phyloP scores from a whole-genome alignment of 2,888 invertebrate species.

The Apodemia mormo region DNA sequence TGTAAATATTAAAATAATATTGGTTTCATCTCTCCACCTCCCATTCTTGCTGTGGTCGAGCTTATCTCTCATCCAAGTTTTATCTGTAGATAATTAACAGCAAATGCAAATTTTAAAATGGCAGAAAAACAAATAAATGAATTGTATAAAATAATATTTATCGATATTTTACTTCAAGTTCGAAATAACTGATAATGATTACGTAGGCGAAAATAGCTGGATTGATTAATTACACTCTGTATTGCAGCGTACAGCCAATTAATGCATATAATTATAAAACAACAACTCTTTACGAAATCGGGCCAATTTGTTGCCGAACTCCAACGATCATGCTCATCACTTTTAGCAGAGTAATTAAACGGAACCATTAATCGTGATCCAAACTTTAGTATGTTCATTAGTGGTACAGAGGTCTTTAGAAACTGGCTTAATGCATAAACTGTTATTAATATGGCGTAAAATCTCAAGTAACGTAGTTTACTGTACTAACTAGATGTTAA shows the following conservation, averaged over 20 bases:
- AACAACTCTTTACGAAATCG: constrained; percentile 22
- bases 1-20: no score
- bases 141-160: no score
- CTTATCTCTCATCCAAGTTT: no score
- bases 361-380: constrained; percentile 27
- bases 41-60: no score
- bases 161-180: background rate
- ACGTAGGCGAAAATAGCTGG: background rate
- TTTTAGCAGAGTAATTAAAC: constrained; percentile 48
- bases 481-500: constrained; percentile 42
- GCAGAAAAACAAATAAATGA: no score
- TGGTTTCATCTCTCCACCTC: no score
- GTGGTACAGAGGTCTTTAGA: constrained; percentile 22
- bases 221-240: background rate
- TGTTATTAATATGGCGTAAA: constrained; percentile 47
- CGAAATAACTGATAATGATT: background rate
- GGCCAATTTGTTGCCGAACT: constrained; percentile 34
- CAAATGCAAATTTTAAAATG: no score
- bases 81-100: no score
- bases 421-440: constrained; percentile 28
- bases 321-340: constrained; percentile 46
- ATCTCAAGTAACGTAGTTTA: constrained; percentile 46
- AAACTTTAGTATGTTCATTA: background rate
- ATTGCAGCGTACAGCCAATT: constrained; percentile 5
- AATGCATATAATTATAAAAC: constrained; percentile 14